Evolutionary conservation across 2,888 invertebrate genomes (phyloP).

Genomic region (Lasioglossum morio): DNA sequence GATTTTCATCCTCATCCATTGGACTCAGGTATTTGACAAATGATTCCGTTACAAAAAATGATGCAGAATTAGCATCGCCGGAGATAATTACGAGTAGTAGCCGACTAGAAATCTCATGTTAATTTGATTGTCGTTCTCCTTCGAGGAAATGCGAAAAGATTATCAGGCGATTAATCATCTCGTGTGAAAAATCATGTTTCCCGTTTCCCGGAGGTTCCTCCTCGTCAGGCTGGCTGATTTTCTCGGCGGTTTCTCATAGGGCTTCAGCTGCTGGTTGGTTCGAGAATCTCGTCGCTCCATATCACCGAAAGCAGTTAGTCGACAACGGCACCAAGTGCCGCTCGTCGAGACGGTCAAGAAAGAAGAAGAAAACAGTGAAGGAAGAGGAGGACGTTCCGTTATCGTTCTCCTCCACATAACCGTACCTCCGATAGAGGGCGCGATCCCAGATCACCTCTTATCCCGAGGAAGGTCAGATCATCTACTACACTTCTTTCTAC

Average conservation of each 20-base stretch:
- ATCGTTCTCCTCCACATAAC: conserved; percentile 77
- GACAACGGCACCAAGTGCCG: conserved; percentile 40
- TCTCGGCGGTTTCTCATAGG: conserved; percentile 19
- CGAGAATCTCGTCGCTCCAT: conserved; percentile 33
- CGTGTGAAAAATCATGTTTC: conserved; percentile 1
- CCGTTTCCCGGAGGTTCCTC: not conserved
- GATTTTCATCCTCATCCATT: not conserved
- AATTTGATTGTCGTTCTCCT: not conserved
- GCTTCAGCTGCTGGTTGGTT: not conserved
- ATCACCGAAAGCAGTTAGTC: conserved; percentile 51
- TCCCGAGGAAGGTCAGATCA: conserved; percentile 78
- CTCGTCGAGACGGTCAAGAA: conserved; percentile 32
- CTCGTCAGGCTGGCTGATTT: not conserved
- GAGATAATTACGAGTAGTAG: not conserved
- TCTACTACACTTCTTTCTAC: conserved; percentile 64
- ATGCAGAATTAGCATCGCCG: not conserved
- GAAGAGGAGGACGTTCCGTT: conserved; percentile 71
- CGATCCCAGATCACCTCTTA: conserved; percentile 80
- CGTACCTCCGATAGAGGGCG: conserved; percentile 80
- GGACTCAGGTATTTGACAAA: not conserved
- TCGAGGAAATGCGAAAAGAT: not conserved
- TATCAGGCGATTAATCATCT: not conserved
- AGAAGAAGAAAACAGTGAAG: conserved; percentile 45
- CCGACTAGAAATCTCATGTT: not conserved
- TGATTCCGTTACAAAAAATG: not conserved